These are phyloP conservation scores for Myioborus miniatus DNA, from an alignment of 2,797 vertebrate genomes.

Conservation along the genomic window DNA sequence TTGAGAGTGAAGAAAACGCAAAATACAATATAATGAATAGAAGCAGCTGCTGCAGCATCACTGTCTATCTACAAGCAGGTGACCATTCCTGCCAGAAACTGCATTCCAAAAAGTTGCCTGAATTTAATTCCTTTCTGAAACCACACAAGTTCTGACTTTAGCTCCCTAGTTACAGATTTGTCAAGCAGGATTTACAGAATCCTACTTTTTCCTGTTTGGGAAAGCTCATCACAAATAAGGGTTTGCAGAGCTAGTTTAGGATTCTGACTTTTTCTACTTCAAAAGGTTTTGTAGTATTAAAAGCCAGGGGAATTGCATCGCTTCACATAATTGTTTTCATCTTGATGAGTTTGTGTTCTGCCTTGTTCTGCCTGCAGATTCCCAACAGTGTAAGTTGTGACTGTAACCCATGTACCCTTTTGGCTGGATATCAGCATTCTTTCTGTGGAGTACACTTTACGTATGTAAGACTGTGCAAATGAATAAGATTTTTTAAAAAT, in stretches of 20 bases:
- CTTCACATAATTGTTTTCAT: conserved; percentile 10
- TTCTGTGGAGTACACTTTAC: not conserved
- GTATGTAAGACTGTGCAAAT: not conserved
- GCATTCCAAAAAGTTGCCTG: not conserved
- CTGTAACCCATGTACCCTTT: not conserved
- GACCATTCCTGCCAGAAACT: not conserved
- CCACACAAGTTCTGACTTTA: not conserved
- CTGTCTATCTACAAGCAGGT: not conserved
- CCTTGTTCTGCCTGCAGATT: not conserved
- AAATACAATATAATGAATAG: not conserved
- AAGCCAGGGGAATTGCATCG: not conserved
- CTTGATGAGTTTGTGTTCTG: not conserved
- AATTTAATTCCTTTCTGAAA: not conserved
- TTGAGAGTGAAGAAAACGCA: not conserved
- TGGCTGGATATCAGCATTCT: not conserved
- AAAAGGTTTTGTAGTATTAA: not conserved
- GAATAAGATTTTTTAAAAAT: not conserved
- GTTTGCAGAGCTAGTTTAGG: not conserved
- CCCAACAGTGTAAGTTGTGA: not conserved
- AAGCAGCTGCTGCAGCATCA: not conserved
- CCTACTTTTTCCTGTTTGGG: not conserved
- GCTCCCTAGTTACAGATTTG: not conserved
- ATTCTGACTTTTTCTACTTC: not conserved
- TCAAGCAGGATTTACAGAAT: not conserved
- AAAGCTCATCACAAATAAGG: not conserved